Evolutionary conservation across 2,888 invertebrate genomes (phyloP).

Genomic region (Patella ulyssiponensis): DNA sequence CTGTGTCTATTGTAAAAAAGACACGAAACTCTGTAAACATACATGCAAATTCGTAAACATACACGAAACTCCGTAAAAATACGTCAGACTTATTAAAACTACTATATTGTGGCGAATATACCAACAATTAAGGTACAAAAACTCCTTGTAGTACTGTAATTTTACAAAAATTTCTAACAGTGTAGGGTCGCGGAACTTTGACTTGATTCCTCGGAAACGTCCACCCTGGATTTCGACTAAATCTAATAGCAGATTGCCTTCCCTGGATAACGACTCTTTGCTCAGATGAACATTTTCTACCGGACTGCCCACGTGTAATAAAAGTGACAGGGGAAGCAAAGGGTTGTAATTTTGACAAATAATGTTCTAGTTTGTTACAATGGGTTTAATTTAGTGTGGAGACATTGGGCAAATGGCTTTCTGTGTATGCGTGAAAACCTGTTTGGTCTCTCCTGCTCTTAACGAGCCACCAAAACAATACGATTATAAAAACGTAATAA

Average conservation of each 20-base stretch:
- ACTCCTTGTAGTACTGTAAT: too few relatives aligned
- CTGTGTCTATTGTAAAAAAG: too few relatives aligned
- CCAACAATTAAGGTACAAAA: too few relatives aligned
- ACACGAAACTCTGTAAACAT: too few relatives aligned
- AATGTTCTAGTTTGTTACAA: neutral
- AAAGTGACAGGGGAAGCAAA: neutral
- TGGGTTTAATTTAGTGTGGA: neutral
- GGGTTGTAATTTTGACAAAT: neutral
- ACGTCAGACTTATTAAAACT: too few relatives aligned
- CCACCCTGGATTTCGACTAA: neutral
- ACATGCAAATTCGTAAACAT: too few relatives aligned
- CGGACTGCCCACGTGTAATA: neutral
- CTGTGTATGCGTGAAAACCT: neutral
- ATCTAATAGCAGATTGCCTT: neutral
- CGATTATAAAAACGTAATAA: conserved; percentile 7
- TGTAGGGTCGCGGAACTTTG: too few relatives aligned
- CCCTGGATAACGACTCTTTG: neutral
- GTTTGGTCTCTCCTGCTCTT: neutral
- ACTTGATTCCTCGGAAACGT: too few relatives aligned
- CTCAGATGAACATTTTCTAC: neutral
- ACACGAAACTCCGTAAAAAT: too few relatives aligned
- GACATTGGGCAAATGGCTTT: neutral
- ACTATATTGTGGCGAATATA: too few relatives aligned
- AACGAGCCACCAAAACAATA: neutral
- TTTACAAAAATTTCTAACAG: too few relatives aligned